Evolutionary conservation across 2,113 vertebrate species (phyloP), one percentile per base, ranked within the genome.

Genomic region (Girardinichthys multiradiatus): DNA sequence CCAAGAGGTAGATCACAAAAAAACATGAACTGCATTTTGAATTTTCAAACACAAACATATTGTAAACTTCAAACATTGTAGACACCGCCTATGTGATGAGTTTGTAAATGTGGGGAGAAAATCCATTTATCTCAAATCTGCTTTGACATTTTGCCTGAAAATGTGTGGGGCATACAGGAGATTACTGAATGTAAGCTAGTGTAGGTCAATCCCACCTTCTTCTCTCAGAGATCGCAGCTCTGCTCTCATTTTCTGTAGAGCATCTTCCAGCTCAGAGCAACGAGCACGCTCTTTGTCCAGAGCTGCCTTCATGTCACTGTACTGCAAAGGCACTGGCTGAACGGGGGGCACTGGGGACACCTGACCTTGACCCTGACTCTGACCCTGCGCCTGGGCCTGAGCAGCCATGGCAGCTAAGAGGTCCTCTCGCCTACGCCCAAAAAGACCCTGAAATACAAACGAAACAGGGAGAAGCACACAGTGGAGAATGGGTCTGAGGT

Each of bases 371-470:
- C 73, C 57, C 77, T 88, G 94, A 39, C 85, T 67, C 80, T 91
- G 94, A 31, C 89, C 77, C 57, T 92, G 91, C 21, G 64, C 93
- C 84, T 97, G 97, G 86, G 95, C 94, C 89, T 94, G 94, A 69
- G 93, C 92, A 19, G 92, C 91, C 87, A 94, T 88, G 62, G 96
- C 95, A 73, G 97, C 96, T 93, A 96, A 92, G 88, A 97, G 95
- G 93, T 99, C 98, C 93, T 99, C 97, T 83, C 97, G 96, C 78
- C 97, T 97, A 84, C 98, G 96, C 79, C 98, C 96, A 94, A 99
- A 99, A 90, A 99, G 95, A 91, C 98, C 96, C 98, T 99, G 95
- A 93, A 88, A 66, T 45, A 17, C 26, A 42, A 42, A 65, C 1
- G 57, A 27, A 54, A 60, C 39, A 54, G n/a, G 45, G 61, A 65